Conservation (phyloP, 2,797 vertebrate species). For the Picus viridis region DNA sequence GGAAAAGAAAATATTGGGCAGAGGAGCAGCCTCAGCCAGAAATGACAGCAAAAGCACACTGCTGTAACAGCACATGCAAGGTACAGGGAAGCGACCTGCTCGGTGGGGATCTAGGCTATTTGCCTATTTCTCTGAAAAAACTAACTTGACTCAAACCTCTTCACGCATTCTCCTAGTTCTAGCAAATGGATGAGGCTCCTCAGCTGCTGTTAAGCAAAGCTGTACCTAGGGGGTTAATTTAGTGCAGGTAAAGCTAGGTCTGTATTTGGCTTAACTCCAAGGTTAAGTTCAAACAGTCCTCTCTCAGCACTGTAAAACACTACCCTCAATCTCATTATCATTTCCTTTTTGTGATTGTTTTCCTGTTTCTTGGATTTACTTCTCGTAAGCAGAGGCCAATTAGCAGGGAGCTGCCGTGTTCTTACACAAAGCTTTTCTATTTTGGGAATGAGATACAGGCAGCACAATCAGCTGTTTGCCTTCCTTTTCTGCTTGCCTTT, state of each 20-base stretch:
- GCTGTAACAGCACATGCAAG: background rate
- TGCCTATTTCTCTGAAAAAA: background rate
- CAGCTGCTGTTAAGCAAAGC: background rate
- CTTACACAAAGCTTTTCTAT: conserved; percentile 10
- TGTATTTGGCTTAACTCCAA: background rate
- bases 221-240: background rate
- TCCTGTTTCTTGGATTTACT: conserved; percentile 10
- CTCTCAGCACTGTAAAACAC: background rate
- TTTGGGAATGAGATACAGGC: conserved; percentile 4
- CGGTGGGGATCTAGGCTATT: background rate
- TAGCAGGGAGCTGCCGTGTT: background rate
- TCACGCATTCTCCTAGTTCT: background rate
- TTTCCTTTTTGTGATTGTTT: conserved; percentile 9
- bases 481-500: conserved; percentile 34
- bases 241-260: background rate
- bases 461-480: conserved; percentile 22
- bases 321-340: background rate
- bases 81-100: background rate
- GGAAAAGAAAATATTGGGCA: background rate
- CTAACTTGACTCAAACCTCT: background rate
- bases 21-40: background rate
- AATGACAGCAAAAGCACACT: background rate
- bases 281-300: background rate
- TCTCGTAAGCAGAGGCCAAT: background rate
- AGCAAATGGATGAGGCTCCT: background rate